phyloP scores from a whole-genome alignment of 2,888 invertebrate species.

The Dorcus hopei region DNA sequence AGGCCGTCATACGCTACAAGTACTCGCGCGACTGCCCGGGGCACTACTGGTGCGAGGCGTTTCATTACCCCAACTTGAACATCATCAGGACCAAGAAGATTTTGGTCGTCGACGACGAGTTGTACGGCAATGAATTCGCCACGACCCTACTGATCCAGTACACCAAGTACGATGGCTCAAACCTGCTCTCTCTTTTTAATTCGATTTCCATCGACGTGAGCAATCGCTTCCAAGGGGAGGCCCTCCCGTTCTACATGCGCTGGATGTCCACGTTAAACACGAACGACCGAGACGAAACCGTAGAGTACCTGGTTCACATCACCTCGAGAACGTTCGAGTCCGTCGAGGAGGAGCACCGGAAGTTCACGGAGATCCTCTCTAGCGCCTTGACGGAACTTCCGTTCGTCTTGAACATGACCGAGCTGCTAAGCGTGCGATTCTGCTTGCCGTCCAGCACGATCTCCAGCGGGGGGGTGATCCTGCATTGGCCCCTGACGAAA shows the following conservation, averaged over 20 bases:
- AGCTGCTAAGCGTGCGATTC: conserved; percentile 12
- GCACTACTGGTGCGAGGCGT: conserved; percentile 17
- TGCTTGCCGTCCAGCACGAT: conserved; percentile 8
- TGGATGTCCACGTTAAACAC: conserved; percentile 10
- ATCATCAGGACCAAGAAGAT: conserved; percentile 6
- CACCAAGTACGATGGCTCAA: neutral
- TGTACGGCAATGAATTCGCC: conserved; percentile 15
- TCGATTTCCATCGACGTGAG: neutral
- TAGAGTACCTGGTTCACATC: conserved; percentile 15
- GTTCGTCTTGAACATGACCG: neutral
- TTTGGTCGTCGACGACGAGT: conserved; percentile 13
- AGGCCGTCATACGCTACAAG: conserved; percentile 1
- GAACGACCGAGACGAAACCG: conserved; percentile 5
- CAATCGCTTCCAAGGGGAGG: neutral
- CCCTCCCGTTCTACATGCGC: conserved; percentile 9
- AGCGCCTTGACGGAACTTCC: neutral
- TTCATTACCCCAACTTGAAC: conserved; percentile 4
- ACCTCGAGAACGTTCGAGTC: conserved; percentile 6
- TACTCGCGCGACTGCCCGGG: conserved; percentile 16
- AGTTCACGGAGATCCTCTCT: conserved; percentile 1
- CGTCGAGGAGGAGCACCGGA: conserved; percentile 4
- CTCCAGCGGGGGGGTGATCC: conserved; percentile 2
- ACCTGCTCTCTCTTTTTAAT: neutral
- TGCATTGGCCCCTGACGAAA: conserved; percentile 49
- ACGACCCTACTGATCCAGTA: conserved; percentile 10